A percentile compares a stretch with the other conserved stretches of the same genome.
Conservation (phyloP, 2,888 invertebrate genomes). For the Perdita meconis region DNA sequence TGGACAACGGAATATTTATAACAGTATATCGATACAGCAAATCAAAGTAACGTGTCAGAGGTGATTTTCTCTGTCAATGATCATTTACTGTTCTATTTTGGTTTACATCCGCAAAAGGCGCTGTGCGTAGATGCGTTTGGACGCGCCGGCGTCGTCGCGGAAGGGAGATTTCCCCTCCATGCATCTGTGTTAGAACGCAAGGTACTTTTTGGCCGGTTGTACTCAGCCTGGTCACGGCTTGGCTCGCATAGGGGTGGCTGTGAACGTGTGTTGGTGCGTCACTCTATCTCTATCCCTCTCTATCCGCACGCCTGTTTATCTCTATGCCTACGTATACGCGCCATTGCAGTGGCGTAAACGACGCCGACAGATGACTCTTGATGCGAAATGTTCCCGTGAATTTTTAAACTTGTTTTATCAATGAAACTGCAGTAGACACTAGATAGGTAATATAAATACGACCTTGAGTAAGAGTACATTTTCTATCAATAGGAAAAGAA, state of each 20-base stretch:
- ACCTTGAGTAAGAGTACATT: background rate
- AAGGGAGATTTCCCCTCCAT: too few relatives aligned
- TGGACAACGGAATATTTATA: too few relatives aligned
- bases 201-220: too few relatives aligned
- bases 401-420: constrained; percentile 1
- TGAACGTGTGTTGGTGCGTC: constrained; percentile 36
- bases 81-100: too few relatives aligned
- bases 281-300: background rate
- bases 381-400: constrained; percentile 8
- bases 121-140: too few relatives aligned
- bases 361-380: constrained; percentile 5
- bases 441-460: too few relatives aligned
- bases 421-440: constrained; percentile 2
- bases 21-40: too few relatives aligned
- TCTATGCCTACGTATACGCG: constrained; percentile 20
- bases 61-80: too few relatives aligned
- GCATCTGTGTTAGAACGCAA: too few relatives aligned
- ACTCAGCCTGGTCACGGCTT: constrained; percentile 45
- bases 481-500: background rate
- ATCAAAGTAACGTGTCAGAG: too few relatives aligned
- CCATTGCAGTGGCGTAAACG: constrained; percentile 63
- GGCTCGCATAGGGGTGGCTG: constrained; percentile 61
- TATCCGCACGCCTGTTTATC: constrained; percentile 2
- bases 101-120: too few relatives aligned
- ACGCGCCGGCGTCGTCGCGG: too few relatives aligned